These are phyloP conservation scores for Torymus aiolomorphi DNA, from an alignment of 2,888 invertebrate genomes.

Conservation along the genomic window DNA sequence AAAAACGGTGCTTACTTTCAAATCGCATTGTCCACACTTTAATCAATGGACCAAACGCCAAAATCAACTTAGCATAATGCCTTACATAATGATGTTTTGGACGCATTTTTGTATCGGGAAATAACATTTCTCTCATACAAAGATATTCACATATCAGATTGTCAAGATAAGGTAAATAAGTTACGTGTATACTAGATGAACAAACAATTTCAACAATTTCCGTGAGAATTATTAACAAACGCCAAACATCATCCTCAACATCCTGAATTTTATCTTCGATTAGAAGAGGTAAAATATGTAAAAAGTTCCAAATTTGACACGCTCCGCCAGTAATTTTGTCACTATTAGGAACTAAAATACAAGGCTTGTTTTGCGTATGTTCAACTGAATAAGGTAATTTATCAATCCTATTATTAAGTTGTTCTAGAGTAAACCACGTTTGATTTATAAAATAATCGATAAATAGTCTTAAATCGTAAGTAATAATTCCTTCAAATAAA, in stretches of 20 bases:
- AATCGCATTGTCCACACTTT: constrained; percentile 31
- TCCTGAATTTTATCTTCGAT: constrained; percentile 52
- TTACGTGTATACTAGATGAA: constrained; percentile 58
- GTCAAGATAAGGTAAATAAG: constrained; percentile 47
- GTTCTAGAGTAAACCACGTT: background rate
- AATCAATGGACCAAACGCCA: constrained; percentile 19
- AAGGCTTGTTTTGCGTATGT: background rate
- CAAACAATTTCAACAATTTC: constrained; percentile 60
- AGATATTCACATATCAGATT: constrained; percentile 56
- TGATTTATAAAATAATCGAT: background rate
- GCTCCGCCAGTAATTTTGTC: constrained; percentile 49
- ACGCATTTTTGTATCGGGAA: constrained; percentile 20
- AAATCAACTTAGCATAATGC: constrained; percentile 18
- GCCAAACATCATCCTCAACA: constrained; percentile 54
- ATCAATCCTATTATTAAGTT: too few relatives aligned
- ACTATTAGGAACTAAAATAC: background rate
- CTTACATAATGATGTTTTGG: constrained; percentile 21
- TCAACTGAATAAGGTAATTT: too few relatives aligned
- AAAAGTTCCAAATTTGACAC: constrained; percentile 54
- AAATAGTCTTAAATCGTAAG: background rate
- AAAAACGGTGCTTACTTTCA: constrained; percentile 38
- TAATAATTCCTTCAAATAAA: constrained; percentile 52
- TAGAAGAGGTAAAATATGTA: constrained; percentile 51
- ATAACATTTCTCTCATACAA: constrained; percentile 44
- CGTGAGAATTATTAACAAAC: constrained; percentile 45